Percentiles rank a stretch among this genome's conserved stretches.
Conservation (phyloP, 2,113 vertebrate species). For the Chaetorhynchus papuensis region DNA sequence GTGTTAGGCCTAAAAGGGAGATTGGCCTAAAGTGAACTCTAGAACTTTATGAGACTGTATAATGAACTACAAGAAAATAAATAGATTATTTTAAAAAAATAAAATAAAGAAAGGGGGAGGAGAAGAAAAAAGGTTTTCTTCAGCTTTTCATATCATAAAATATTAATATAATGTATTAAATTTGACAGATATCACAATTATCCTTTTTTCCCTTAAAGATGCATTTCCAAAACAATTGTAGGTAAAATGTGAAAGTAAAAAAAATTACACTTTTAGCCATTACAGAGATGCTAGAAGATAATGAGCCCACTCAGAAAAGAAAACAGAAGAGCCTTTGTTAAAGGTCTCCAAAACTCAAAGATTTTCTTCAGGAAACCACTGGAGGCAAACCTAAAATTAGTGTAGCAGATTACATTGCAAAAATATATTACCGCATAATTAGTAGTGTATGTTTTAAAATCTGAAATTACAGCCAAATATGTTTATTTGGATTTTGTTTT, state of each 20-base stretch:
- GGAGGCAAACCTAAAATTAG: neutral
- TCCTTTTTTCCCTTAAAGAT: neutral
- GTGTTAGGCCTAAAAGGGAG: neutral
- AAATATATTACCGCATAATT: neutral
- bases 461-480: neutral
- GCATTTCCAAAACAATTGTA: neutral
- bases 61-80: neutral
- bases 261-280: neutral
- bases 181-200: neutral
- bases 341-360: neutral
- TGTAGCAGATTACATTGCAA: neutral
- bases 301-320: neutral
- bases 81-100: neutral
- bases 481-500: neutral
- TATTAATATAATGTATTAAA: neutral
- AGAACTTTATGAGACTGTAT: neutral
- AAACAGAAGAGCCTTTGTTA: neutral
- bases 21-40: neutral
- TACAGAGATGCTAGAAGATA: neutral
- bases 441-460: neutral
- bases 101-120: fast-evolving
- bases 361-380: neutral
- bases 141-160: neutral
- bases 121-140: neutral
- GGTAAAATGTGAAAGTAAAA: neutral